phyloP scores from a whole-genome alignment of 2,888 invertebrate genomes.

The Aphrophora alni region DNA sequence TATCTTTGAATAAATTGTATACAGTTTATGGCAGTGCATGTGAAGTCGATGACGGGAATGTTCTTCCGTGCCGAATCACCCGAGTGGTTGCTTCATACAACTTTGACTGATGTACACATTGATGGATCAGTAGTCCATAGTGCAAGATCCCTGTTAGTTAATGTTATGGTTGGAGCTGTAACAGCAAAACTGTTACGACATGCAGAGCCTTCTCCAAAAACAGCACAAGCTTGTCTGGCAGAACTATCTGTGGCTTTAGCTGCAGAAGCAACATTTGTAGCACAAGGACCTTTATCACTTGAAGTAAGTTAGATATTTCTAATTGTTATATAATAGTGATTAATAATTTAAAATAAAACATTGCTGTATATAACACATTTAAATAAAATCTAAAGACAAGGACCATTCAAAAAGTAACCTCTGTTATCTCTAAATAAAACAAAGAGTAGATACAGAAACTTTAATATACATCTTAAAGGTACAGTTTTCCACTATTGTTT shows the following conservation, averaged over 20 bases:
- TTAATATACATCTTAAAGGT: no score
- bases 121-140: constrained; percentile 75
- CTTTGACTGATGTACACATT: constrained; percentile 71
- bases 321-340: no score
- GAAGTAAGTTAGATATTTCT: constrained; percentile 64
- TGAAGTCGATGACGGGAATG: constrained; percentile 73
- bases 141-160: constrained; percentile 72
- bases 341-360: no score
- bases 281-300: constrained; percentile 83
- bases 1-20: constrained; percentile 35
- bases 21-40: constrained; percentile 85
- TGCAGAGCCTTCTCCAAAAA: constrained; percentile 54
- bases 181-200: constrained; percentile 67
- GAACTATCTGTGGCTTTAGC: constrained; percentile 76
- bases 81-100: constrained; percentile 73
- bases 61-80: constrained; percentile 68
- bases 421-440: no score
- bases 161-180: constrained; percentile 69
- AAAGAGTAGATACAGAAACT: no score
- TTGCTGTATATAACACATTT: no score
- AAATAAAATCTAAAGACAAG: no score
- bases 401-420: no score
- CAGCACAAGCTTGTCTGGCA: constrained; percentile 64
- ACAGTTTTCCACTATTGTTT: no score
- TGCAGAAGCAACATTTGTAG: constrained; percentile 78